Evolutionary conservation across 1,140 invertebrate species (phyloP).

Genomic region (Papilio dardanus): DNA sequence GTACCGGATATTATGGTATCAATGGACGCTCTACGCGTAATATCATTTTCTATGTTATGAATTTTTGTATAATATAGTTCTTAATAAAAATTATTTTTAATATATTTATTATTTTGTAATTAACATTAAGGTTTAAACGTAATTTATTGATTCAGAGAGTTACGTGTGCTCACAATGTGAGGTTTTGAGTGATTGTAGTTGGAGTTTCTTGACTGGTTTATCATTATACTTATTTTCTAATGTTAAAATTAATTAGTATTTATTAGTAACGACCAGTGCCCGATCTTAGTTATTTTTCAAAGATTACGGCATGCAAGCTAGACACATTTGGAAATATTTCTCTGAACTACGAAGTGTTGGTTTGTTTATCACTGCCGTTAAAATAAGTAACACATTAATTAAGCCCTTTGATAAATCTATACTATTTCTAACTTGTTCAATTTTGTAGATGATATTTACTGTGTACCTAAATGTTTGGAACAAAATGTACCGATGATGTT

Average conservation of each 20-base stretch:
- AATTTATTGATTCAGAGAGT: conserved; percentile 69
- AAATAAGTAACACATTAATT: conserved; percentile 70
- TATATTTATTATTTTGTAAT: conserved; percentile 79
- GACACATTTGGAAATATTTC: conserved; percentile 28
- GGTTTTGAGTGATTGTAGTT: conserved; percentile 71
- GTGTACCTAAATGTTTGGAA: conserved; percentile 80
- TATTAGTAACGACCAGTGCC: conserved; percentile 39
- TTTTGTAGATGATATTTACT: conserved; percentile 81
- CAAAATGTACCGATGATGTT: conserved; percentile 76
- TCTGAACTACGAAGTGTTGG: conserved; percentile 47
- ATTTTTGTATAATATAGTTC: conserved; percentile 78
- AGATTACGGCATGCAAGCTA: conserved; percentile 41
- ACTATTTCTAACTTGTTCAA: conserved; percentile 81
- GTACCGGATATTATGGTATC: conserved; percentile 48
- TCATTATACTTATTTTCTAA: conserved; percentile 65
- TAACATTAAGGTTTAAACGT: conserved; percentile 69
- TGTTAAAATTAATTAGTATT: conserved; percentile 52
- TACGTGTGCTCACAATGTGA: conserved; percentile 68
- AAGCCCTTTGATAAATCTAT: conserved; percentile 80
- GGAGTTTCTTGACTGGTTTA: conserved; percentile 64
- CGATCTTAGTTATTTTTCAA: conserved; percentile 46
- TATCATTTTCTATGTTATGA: conserved; percentile 77
- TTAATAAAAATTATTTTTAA: conserved; percentile 73
- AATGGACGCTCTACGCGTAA: conserved; percentile 56
- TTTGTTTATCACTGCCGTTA: conserved; percentile 79